Base-by-base conservation (phyloP, 2,888 invertebrate species). In the Mamestra brassicae region DNA sequence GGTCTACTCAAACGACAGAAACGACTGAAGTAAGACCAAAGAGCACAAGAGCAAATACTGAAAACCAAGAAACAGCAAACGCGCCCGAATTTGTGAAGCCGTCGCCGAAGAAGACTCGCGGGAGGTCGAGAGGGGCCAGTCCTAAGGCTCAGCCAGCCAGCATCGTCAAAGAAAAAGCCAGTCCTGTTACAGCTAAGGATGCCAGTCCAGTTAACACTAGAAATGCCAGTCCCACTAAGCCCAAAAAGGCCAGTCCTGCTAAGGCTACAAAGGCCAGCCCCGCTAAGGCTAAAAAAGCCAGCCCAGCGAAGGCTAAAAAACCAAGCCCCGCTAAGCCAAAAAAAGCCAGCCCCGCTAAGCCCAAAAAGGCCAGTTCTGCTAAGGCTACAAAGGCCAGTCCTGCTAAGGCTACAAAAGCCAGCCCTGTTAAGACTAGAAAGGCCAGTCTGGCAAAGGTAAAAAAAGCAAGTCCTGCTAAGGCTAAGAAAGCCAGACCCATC, bases 61-160 rank as follows among this genome's bases (percentile, higher is more conserved):
- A 42, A 57, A 47, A 68, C 17, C n/a, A 65, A 70, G 64, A 65
- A 57, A 52, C 54, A 3, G 58, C 76, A 55, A 83, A 68, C 62
- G 67, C 73, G 6, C 76, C 79, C 54, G 61, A 34, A 15, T 34
- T 60, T 71, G 55, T 54, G 3, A 78, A 81, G 54, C 66, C 63
- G 11, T 85, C 88, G 7, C 87, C 87, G 10, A 87, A 81, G 70
- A 86, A 76, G 52, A 81, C 86, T 63, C 86, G 86, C 34, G 80
- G 62, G 3, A 79, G 71, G 15, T 38, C 58, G 6, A 75, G 38
- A 45, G 58, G 26, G n/a, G 60, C 42, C 15, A 74, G 60, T 42
- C 63, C 71, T 15, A 74, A 58, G 38, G 52, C 36, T 17, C 58
- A 38, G 57, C 62, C 54, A 11, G 38, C 15, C 13, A 71, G 60